Conservation (phyloP, 2,888 invertebrate genomes). For the Tiliacea citrago region DNA sequence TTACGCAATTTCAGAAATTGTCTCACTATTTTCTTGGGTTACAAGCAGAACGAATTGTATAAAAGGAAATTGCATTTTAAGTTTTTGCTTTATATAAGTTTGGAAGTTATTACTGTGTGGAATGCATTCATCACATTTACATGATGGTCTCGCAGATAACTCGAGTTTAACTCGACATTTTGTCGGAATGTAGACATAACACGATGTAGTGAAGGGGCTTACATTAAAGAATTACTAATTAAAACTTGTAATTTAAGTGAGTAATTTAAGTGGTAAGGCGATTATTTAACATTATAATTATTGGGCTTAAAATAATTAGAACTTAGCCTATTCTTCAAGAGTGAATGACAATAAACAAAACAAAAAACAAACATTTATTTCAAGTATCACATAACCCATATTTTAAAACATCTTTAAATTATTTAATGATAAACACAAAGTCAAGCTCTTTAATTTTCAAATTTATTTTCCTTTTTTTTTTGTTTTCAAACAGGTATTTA, state of each 20-base stretch:
- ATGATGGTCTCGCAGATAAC: conserved; percentile 29
- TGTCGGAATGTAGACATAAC: background rate
- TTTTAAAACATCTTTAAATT: too few species aligned
- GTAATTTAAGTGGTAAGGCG: background rate
- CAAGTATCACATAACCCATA: too few species aligned
- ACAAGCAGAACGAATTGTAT: conserved; percentile 62
- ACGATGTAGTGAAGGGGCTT: background rate
- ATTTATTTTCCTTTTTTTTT: background rate
- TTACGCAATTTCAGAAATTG: conserved; percentile 67
- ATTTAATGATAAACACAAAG: too few species aligned
- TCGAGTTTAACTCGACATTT: conserved; percentile 18
- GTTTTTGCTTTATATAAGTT: conserved; percentile 56
- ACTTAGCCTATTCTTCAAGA: background rate
- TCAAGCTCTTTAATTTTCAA: background rate
- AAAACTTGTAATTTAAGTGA: background rate
- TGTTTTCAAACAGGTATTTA: background rate
- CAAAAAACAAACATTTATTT: too few species aligned
- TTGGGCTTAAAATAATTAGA: background rate
- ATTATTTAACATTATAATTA: background rate
- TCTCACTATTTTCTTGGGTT: conserved; percentile 65
- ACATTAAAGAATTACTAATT: background rate
- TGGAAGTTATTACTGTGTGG: conserved; percentile 42
- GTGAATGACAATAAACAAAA: background rate
- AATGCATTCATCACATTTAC: conserved; percentile 51
- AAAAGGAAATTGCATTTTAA: conserved; percentile 65